These are phyloP conservation scores for Eulimnadia texana DNA, from an alignment of 1,140 invertebrate genomes.

Conservation along the genomic window DNA sequence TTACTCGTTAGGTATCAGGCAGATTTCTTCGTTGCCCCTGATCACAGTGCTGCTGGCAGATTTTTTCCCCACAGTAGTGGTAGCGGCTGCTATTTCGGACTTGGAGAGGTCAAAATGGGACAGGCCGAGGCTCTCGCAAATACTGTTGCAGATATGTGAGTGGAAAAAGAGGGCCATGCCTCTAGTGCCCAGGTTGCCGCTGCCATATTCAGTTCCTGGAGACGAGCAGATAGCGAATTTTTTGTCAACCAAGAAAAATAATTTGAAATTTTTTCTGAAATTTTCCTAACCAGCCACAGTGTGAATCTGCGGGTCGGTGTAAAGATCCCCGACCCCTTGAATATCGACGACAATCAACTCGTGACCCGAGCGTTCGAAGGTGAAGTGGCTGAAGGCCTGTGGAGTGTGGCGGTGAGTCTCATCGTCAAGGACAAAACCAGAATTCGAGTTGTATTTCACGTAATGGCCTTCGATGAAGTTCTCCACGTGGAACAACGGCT, in stretches of 20 bases:
- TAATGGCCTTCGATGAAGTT: conserved; percentile 45
- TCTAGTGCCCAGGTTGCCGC: conserved; percentile 41
- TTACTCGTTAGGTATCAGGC: conserved; percentile 25
- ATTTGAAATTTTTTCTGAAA: too few species aligned
- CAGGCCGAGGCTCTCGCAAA: conserved; percentile 36
- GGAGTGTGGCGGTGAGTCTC: conserved; percentile 35
- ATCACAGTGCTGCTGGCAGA: conserved; percentile 25
- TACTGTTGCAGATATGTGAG: conserved; percentile 40
- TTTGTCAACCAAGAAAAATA: background rate
- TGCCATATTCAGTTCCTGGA: conserved; percentile 35
- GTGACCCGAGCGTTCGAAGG: conserved; percentile 44
- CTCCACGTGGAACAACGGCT: conserved; percentile 41
- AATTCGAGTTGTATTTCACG: conserved; percentile 47
- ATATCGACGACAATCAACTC: conserved; percentile 45
- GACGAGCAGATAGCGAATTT: conserved; percentile 2
- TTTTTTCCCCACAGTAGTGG: background rate
- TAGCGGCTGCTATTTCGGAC: conserved; percentile 25
- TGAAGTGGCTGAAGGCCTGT: conserved; percentile 46
- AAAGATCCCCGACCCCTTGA: conserved; percentile 46
- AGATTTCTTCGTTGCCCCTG: conserved; percentile 31
- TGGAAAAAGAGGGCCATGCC: conserved; percentile 47
- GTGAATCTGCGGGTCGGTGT: conserved; percentile 47
- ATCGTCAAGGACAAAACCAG: conserved; percentile 41
- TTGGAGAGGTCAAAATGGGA: conserved; percentile 38
- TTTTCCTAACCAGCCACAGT: conserved; percentile 35